These are phyloP conservation scores for Mystacides longicornis DNA, from an alignment of 2,888 invertebrate genomes.

Conservation along the genomic window DNA sequence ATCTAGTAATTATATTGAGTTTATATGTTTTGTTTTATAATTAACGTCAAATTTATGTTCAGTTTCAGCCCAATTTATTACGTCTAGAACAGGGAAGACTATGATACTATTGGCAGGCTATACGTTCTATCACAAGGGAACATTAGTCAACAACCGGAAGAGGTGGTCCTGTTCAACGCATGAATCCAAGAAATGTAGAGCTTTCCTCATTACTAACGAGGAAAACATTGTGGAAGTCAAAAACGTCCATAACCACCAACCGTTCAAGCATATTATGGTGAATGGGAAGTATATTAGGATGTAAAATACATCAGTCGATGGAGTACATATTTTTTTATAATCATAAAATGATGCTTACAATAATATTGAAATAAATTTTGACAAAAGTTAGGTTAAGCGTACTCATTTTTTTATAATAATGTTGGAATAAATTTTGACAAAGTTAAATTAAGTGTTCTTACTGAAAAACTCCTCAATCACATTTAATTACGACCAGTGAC, in stretches of 20 bases:
- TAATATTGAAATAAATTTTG: too few species aligned
- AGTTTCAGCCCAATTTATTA: not conserved
- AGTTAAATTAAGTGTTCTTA: too few species aligned
- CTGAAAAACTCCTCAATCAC: too few species aligned
- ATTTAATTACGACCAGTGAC: too few species aligned
- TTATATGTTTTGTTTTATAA: too few species aligned
- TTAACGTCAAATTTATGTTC: too few species aligned
- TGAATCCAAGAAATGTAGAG: not conserved
- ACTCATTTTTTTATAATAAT: too few species aligned
- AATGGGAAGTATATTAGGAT: not conserved
- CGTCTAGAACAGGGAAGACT: not conserved
- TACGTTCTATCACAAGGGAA: not conserved
- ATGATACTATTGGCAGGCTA: not conserved
- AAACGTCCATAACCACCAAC: not conserved
- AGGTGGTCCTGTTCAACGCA: not conserved
- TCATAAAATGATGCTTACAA: too few species aligned
- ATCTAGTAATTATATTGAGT: too few species aligned
- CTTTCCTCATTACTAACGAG: not conserved
- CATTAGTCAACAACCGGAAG: not conserved
- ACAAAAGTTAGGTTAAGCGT: too few species aligned
- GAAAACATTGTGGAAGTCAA: not conserved
- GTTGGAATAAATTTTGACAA: too few species aligned
- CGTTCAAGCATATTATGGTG: not conserved
- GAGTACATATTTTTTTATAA: too few species aligned
- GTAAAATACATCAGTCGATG: not conserved